These are phyloP conservation scores for Cephus nigrinus DNA, from an alignment of 2,888 invertebrate genomes.

Conservation along the genomic window DNA sequence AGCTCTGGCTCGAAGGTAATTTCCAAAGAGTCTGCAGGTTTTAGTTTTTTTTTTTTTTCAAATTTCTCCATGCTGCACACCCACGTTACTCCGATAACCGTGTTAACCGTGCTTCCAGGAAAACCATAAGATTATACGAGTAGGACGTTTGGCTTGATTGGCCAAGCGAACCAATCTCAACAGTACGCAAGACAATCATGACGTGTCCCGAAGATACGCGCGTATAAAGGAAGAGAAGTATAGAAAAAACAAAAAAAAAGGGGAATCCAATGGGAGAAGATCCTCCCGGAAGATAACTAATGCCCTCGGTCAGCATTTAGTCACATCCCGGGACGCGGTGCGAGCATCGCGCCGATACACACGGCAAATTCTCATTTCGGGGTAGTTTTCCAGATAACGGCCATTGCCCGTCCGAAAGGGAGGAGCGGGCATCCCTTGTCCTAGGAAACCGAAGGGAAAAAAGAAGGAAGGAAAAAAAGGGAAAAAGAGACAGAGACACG, in stretches of 20 bases:
- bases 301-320: constrained; percentile 48
- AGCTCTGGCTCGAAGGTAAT: no score
- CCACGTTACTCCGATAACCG: no score
- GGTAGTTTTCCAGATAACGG: constrained; percentile 53
- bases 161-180: no score
- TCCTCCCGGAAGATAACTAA: constrained; percentile 40
- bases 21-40: no score
- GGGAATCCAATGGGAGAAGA: constrained; percentile 17
- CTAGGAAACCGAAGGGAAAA: constrained; percentile 13
- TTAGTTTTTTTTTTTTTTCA: no score
- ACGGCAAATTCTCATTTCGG: constrained; percentile 49
- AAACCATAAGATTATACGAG: no score
- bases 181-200: no score
- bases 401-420: constrained; percentile 41
- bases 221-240: constrained; percentile 9
- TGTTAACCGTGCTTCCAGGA: no score
- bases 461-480: constrained; percentile 17
- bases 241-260: constrained; percentile 3
- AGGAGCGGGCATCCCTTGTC: constrained; percentile 19
- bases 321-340: constrained; percentile 35
- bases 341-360: constrained; percentile 36
- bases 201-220: no score
- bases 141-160: no score
- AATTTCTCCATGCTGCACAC: no score
- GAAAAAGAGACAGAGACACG: constrained; percentile 22